Conservation (phyloP, 2,797 vertebrate species). For the Avahi laniger region DNA sequence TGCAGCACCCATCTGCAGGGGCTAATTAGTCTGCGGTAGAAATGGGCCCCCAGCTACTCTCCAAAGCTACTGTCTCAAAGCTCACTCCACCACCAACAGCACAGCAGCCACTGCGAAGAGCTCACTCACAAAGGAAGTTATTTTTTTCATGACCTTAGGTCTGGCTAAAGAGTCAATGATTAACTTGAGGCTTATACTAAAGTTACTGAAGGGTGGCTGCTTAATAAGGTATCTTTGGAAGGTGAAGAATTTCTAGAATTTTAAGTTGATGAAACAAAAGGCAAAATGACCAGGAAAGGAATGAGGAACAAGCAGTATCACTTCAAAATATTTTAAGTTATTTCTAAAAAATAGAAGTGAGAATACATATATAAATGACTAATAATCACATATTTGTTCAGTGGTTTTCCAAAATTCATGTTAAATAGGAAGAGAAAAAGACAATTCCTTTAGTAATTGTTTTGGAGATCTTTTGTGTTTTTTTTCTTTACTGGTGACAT, state of each 20-base stretch:
- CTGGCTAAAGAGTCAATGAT: neutral
- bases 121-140: neutral
- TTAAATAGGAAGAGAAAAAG: neutral
- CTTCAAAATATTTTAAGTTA: neutral
- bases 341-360: neutral
- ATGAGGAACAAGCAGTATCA: neutral
- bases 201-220: neutral
- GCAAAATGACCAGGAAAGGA: neutral
- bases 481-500: neutral
- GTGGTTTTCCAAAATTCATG: neutral
- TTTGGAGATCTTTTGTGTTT: neutral
- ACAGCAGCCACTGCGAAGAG: neutral
- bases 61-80: neutral
- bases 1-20: neutral
- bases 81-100: neutral
- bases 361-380: neutral
- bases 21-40: neutral
- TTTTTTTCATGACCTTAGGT: neutral
- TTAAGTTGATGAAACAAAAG: neutral
- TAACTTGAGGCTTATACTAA: constrained; percentile 34
- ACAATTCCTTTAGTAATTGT: neutral
- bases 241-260: neutral
- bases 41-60: neutral
- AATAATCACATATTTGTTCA: neutral
- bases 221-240: neutral